Evolutionary conservation across 2,113 vertebrate species (phyloP).

Genomic region (Larimichthys crocea): DNA sequence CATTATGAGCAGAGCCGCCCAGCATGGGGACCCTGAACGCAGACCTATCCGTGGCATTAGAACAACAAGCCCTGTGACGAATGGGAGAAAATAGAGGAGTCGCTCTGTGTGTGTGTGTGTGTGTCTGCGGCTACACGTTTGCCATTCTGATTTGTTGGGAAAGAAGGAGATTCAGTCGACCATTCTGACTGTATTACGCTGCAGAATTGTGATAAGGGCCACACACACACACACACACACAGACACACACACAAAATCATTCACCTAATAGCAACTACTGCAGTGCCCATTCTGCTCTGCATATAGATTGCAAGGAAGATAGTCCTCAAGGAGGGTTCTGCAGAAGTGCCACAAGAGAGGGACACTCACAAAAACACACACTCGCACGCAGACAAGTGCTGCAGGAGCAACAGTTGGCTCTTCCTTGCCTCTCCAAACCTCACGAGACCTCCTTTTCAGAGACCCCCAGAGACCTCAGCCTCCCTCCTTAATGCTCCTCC

Average conservation of each 20-base stretch:
- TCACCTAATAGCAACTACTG: slow-evolving; percentile 64
- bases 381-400: background rate
- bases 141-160: slow-evolving; percentile 68
- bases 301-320: slow-evolving; percentile 65
- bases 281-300: slow-evolving; percentile 62
- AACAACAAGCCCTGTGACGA: slow-evolving; percentile 80
- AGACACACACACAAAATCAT: slow-evolving; percentile 46
- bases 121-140: slow-evolving; percentile 52
- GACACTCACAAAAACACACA: slow-evolving; percentile 3
- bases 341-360: slow-evolving; percentile 19
- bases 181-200: slow-evolving; percentile 58
- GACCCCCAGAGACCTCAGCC: slow-evolving; percentile 66
- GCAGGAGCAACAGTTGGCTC: slow-evolving; percentile 71
- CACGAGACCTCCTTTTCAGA: slow-evolving; percentile 48
- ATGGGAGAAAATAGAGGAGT: slow-evolving; percentile 79
- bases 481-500: slow-evolving; percentile 62
- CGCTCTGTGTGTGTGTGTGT: slow-evolving; percentile 32
- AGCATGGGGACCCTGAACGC: slow-evolving; percentile 67
- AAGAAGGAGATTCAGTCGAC: slow-evolving; percentile 55
- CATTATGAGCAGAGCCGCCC: slow-evolving; percentile 49
- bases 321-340: slow-evolving; percentile 31
- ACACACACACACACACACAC: slow-evolving; percentile 39
- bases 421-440: slow-evolving; percentile 28
- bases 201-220: slow-evolving; percentile 71
- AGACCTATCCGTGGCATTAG: slow-evolving; percentile 73